Evolutionary conservation across 2,113 vertebrate species (phyloP).

Genomic region (Furnarius figulus): DNA sequence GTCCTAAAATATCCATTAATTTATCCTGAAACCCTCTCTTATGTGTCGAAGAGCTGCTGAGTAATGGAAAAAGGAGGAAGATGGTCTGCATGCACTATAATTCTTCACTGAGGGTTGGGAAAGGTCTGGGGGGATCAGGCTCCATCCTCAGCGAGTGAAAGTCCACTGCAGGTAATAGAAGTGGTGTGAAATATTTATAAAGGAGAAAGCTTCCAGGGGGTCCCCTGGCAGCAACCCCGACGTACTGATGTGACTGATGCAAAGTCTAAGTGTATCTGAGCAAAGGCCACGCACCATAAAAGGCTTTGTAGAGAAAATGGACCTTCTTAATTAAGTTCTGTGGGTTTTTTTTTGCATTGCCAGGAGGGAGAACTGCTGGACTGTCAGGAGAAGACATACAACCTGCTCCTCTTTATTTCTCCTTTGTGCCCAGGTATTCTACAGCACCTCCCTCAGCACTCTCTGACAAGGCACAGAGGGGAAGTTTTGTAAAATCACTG

Average conservation of each 20-base stretch:
- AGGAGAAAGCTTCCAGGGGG: constrained; percentile 38
- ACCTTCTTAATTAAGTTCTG: constrained; percentile 31
- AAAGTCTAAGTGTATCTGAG: constrained; percentile 47
- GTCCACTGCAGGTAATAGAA: constrained; percentile 51
- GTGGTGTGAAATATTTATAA: constrained; percentile 39
- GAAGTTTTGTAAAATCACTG: neutral
- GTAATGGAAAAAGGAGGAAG: neutral
- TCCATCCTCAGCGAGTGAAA: neutral
- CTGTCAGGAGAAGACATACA: neutral
- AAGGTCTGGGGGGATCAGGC: constrained; percentile 45
- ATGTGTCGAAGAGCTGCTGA: neutral
- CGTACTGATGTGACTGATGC: constrained; percentile 41
- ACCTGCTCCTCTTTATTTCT: neutral
- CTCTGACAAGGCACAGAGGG: neutral
- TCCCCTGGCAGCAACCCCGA: neutral
- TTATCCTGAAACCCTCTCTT: neutral
- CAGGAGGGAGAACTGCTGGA: neutral
- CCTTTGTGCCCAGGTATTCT: neutral
- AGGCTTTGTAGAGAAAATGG: constrained; percentile 36
- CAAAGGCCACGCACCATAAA: neutral
- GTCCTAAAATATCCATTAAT: neutral
- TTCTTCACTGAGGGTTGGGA: neutral
- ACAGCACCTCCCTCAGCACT: neutral
- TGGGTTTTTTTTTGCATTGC: neutral
- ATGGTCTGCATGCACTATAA: neutral